phyloP scores from a whole-genome alignment of 2,797 vertebrate genomes.

The Leptatherina wallacei region DNA sequence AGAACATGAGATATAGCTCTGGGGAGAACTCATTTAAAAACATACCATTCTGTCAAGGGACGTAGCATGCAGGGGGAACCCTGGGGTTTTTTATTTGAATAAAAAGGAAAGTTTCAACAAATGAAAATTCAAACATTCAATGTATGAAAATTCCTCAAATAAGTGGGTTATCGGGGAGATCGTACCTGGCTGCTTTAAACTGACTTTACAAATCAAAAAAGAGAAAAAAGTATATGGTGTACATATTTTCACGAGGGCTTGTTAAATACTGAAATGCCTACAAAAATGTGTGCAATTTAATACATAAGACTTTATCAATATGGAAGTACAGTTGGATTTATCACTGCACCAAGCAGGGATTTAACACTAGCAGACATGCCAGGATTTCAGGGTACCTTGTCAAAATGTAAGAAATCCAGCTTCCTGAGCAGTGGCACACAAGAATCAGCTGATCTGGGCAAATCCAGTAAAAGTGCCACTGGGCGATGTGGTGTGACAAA shows the following conservation, averaged over 20 bases:
- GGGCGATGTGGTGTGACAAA: slow-evolving; percentile 11
- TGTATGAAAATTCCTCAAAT: background rate
- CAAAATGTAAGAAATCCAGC: slow-evolving; percentile 3
- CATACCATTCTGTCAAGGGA: background rate
- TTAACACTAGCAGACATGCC: background rate
- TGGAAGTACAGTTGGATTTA: slow-evolving; percentile 4
- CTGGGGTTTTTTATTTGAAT: background rate
- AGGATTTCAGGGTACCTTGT: background rate
- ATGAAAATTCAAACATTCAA: background rate
- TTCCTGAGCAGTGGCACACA: background rate
- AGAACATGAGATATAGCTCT: background rate
- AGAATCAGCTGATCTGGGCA: slow-evolving; percentile 11
- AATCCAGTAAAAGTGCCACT: slow-evolving; percentile 26
- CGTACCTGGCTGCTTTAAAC: background rate
- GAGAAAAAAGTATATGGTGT: background rate
- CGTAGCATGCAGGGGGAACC: background rate
- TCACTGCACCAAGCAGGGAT: background rate
- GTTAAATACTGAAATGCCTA: background rate
- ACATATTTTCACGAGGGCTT: background rate
- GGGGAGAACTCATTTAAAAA: background rate
- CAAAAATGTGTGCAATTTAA: background rate
- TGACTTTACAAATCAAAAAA: background rate
- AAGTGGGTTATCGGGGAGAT: background rate
- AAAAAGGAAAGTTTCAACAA: background rate
- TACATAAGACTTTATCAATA: background rate